These are phyloP conservation scores for Morpho helenor DNA, from an alignment of 2,888 invertebrate species.

Conservation along the genomic window DNA sequence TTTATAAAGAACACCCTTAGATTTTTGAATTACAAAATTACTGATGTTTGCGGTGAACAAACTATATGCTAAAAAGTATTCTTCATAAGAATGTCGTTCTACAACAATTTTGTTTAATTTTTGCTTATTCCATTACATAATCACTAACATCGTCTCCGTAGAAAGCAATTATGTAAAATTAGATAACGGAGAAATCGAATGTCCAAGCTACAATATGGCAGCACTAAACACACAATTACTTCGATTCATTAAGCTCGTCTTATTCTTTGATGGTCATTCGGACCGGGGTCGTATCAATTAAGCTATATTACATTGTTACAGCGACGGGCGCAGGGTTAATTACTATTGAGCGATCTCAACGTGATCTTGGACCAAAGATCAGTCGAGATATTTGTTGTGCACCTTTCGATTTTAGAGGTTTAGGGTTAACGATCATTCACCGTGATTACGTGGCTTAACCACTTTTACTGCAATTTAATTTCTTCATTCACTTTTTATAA, in stretches of 20 bases:
- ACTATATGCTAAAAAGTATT: too few species aligned
- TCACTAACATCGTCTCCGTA: not conserved
- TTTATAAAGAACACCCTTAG: too few species aligned
- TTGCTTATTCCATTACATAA: too few species aligned
- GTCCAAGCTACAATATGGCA: constrained; percentile 1
- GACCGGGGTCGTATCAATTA: constrained; percentile 72
- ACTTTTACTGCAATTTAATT: not conserved
- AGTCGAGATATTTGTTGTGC: constrained; percentile 44
- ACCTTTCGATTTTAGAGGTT: constrained; percentile 57
- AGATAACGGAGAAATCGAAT: constrained; percentile 5
- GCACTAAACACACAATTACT: constrained; percentile 22
- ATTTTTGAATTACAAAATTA: too few species aligned
- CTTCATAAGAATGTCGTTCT: too few species aligned
- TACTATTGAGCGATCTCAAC: constrained; percentile 61
- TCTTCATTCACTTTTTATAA: constrained; percentile 6
- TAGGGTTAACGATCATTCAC: constrained; percentile 33
- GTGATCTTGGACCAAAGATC: constrained; percentile 56
- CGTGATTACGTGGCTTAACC: not conserved
- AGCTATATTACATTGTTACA: constrained; percentile 73
- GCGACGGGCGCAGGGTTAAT: constrained; percentile 63
- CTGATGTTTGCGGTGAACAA: too few species aligned
- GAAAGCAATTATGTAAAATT: constrained; percentile 1
- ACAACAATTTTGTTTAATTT: too few species aligned
- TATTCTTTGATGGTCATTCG: constrained; percentile 44
- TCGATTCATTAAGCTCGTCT: constrained; percentile 44